These are phyloP conservation scores for Rhincodon typus DNA, from an alignment of 2,797 vertebrate genomes.

Conservation along the genomic window DNA sequence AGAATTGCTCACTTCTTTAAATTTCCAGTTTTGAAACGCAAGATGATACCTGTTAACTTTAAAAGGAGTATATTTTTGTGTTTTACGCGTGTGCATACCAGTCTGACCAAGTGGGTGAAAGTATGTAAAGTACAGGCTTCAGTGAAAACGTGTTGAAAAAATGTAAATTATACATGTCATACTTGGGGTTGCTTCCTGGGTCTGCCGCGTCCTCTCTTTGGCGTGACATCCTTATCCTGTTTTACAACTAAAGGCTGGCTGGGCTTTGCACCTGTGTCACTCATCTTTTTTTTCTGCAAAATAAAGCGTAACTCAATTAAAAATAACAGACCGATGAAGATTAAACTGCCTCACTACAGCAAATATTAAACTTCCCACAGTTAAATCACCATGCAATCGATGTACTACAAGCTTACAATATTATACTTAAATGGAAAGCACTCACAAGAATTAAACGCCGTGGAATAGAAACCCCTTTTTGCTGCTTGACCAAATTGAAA, in stretches of 20 bases:
- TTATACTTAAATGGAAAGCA: conserved; percentile 1
- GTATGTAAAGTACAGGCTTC: neutral
- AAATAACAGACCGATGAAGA: neutral
- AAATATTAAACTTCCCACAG: conserved; percentile 30
- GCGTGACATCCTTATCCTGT: conserved; percentile 77
- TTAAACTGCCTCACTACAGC: conserved; percentile 9
- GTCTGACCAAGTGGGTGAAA: neutral
- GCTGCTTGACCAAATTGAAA: conserved; percentile 44
- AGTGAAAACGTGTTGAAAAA: neutral
- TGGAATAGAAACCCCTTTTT: conserved; percentile 41
- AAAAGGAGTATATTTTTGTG: neutral
- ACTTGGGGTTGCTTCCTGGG: conserved; percentile 83
- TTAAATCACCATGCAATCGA: conserved; percentile 27
- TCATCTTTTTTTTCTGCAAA: conserved; percentile 63
- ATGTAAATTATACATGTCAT: conserved; percentile 35
- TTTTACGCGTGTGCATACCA: neutral
- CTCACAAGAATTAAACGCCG: conserved; percentile 8
- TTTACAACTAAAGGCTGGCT: conserved; percentile 74
- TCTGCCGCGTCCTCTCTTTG: conserved; percentile 85
- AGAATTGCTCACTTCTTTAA: too few species aligned
- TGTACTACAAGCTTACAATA: conserved; percentile 30
- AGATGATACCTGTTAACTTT: neutral
- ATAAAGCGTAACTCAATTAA: neutral
- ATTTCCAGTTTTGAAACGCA: neutral
- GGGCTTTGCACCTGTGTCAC: conserved; percentile 74